Evolutionary conservation across 2,113 vertebrate genomes (phyloP).

Genomic region (Dasyprocta punctata): DNA sequence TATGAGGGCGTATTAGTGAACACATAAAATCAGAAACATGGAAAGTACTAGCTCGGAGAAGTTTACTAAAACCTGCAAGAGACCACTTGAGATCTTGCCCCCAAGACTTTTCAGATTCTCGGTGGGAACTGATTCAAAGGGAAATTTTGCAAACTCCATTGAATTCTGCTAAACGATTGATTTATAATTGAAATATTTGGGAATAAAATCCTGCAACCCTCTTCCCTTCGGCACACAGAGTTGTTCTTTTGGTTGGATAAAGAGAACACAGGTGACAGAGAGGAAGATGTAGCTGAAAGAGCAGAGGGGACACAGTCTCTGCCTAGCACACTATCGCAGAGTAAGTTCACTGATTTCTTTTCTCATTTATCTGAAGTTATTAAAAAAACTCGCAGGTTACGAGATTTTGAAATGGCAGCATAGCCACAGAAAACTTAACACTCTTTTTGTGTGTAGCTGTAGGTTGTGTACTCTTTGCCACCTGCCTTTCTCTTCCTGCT

Average conservation of each 20-base stretch:
- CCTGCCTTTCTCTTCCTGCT: background rate
- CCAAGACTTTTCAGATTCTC: conserved; percentile 83
- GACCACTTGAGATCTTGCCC: conserved; percentile 85
- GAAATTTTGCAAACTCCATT: conserved; percentile 84
- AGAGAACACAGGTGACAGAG: background rate
- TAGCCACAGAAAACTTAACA: background rate
- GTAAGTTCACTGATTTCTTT: background rate
- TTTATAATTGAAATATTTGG: conserved; percentile 85
- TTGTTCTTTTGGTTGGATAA: background rate
- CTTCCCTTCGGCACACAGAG: background rate
- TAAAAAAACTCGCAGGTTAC: background rate
- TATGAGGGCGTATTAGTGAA: conserved; percentile 89
- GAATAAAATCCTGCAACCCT: conserved; percentile 73
- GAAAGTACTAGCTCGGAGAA: conserved; percentile 86
- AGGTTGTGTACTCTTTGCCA: background rate
- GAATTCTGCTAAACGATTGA: conserved; percentile 86
- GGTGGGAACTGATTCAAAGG: conserved; percentile 85
- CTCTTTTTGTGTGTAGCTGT: background rate
- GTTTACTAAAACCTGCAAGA: conserved; percentile 88
- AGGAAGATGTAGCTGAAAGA: fast-evolving
- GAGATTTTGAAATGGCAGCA: background rate
- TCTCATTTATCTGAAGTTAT: background rate
- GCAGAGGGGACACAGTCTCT: fast-evolving
- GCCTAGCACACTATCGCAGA: fast-evolving
- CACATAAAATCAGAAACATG: conserved; percentile 89